Evolutionary conservation across 2,888 invertebrate species (phyloP), one percentile per base, ranked within the genome.

Genomic region (Athrips mouffetella): DNA sequence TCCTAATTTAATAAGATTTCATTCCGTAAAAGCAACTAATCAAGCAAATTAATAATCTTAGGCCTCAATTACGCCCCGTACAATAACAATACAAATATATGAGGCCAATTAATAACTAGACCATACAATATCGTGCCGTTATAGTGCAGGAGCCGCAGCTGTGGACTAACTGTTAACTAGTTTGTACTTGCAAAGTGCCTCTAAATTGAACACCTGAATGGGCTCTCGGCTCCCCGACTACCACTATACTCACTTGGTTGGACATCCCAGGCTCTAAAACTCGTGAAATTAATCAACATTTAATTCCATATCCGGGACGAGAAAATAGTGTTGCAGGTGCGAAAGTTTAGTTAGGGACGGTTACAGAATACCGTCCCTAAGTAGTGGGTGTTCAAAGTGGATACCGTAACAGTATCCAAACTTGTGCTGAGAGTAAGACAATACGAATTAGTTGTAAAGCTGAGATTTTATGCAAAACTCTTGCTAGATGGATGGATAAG

Each of bases 221-320:
- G 70, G 64, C 73, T 66, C 61, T 60, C 25, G 30, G 42, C 45
- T 25, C 62, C 61, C 52, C 55, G 59, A 50, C 60, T 62, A 37
- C 11, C 21, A 11, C 18, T n/a, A n/a, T n/a, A 27, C 37, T 11
- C 21, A 3, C 21, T 18, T n/a, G n/a, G n/a, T n/a, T 56, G 63
- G 60, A 60, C 62, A 52, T 65, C 48, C 57, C 52, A 62, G 57
- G 68, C 68, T 68, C 72, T 76, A 74, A 79, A 80, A 78, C 72
- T 73, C 67, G 68, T 67, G 73, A 70, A 74, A 84, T 84, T 85
- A 83, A 85, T 85, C 80, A 86, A 79, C 82, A 81, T 87, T 84
- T 86, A 85, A 85, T 83, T 85, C 76, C 69, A 77, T 76, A 77
- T 71, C 72, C 73, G 62, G 62, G 60, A 63, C 54, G 58, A 65